Percentiles rank a stretch among this genome's conserved stretches.
Evolutionary conservation across 2,888 invertebrate genomes (phyloP).

Genomic region (Tortrix viridana): DNA sequence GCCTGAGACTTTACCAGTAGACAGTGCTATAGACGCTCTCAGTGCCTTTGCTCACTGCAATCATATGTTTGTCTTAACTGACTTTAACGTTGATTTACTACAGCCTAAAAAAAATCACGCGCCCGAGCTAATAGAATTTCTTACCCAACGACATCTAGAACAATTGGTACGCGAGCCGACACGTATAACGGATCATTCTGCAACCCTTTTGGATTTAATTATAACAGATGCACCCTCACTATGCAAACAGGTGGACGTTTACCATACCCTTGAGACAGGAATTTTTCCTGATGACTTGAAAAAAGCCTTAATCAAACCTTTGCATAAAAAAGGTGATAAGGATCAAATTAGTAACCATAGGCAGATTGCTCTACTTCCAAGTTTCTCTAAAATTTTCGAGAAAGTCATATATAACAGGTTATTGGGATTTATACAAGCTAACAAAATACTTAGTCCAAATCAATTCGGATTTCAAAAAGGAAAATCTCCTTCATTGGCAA

Average conservation of each 20-base stretch:
- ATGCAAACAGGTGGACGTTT: background rate
- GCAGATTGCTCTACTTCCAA: no score
- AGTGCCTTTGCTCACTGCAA: constrained; percentile 6
- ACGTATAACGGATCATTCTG: background rate
- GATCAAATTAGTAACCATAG: no score
- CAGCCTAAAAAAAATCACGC: background rate
- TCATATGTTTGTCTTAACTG: constrained; percentile 36
- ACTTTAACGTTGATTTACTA: constrained; percentile 33
- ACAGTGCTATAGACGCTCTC: constrained; percentile 38
- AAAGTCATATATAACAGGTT: no score
- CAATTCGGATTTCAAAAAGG: no score
- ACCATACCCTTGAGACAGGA: background rate
- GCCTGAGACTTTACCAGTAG: constrained; percentile 6
- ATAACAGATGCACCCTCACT: background rate
- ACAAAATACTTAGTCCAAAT: no score
- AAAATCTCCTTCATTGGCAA: no score
- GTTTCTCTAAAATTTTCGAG: no score
- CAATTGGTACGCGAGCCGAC: background rate
- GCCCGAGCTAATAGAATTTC: no score
- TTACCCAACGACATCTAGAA: background rate
- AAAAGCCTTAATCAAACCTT: no score
- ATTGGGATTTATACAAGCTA: no score
- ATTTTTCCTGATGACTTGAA: no score
- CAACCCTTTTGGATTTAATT: background rate
- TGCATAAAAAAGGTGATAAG: no score